phyloP scores from a whole-genome alignment of 2,113 vertebrate genomes.

The Paralichthys olivaceus region DNA sequence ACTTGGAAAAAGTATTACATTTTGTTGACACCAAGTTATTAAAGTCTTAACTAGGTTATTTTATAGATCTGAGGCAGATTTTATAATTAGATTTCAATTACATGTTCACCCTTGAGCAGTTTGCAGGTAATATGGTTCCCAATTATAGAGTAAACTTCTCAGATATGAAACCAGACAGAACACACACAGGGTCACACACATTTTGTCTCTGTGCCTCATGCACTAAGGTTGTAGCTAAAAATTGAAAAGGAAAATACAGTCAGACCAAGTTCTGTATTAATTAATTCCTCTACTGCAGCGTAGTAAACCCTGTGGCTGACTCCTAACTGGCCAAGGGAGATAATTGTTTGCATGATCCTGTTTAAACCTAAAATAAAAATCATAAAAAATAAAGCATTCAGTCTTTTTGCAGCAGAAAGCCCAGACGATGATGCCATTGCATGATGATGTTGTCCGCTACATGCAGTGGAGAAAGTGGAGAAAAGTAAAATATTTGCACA shows the following conservation, averaged over 20 bases:
- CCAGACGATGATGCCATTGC: no score
- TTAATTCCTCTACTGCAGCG: not conserved
- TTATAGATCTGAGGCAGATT: slow-evolving; percentile 54
- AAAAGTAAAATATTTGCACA: no score
- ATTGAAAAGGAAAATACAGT: slow-evolving; percentile 2
- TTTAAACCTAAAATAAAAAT: no score
- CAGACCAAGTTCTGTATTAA: not conserved
- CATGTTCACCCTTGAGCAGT: slow-evolving; percentile 55
- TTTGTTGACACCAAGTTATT: slow-evolving; percentile 24
- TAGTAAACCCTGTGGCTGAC: no score
- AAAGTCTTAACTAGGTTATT: slow-evolving; percentile 60
- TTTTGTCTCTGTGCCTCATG: not conserved
- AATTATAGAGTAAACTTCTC: slow-evolving; percentile 58
- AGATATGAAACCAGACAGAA: slow-evolving; percentile 18
- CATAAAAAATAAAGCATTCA: no score
- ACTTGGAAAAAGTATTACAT: not conserved
- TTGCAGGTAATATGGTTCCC: slow-evolving; percentile 50
- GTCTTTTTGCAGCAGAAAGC: no score
- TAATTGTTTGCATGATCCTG: no score
- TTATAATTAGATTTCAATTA: slow-evolving; percentile 71
- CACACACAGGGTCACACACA: not conserved
- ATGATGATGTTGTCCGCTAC: no score
- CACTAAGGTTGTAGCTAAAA: not conserved
- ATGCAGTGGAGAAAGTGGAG: no score
- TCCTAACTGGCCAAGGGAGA: no score